Percentiles rank a stretch among this genome's conserved stretches.
Evolutionary conservation across 2,888 invertebrate species (phyloP).

Genomic region (Beris chalybata): DNA sequence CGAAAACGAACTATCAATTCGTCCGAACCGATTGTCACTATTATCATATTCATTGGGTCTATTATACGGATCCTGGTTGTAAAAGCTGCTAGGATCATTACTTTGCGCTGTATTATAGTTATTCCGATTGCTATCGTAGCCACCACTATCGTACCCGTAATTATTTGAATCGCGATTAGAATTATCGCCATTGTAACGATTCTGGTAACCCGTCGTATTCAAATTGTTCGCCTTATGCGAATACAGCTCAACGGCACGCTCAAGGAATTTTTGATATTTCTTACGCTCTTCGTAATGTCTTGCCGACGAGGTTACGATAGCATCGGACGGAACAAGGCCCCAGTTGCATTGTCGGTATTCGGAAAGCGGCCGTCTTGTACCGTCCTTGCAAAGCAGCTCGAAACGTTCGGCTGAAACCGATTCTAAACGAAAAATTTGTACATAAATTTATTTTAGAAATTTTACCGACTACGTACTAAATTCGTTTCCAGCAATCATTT

Average conservation of each 20-base stretch:
- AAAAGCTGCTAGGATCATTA: not conserved
- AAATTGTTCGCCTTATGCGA: constrained; percentile 45
- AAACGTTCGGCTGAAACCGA: constrained; percentile 69
- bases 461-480: constrained; percentile 57
- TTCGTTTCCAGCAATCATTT: constrained; percentile 67
- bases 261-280: constrained; percentile 68
- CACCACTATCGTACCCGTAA: constrained; percentile 41
- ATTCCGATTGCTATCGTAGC: constrained; percentile 27
- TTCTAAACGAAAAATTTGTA: constrained; percentile 56
- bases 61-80: constrained; percentile 47
- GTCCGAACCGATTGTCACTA: constrained; percentile 43
- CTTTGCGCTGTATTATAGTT: constrained; percentile 17
- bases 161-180: constrained; percentile 43
- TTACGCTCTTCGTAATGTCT: constrained; percentile 54
- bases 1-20: constrained; percentile 50
- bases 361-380: constrained; percentile 67
- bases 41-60: constrained; percentile 41
- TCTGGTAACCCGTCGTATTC: constrained; percentile 33
- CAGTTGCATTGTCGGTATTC: constrained; percentile 79
- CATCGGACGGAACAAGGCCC: constrained; percentile 83
- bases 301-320: constrained; percentile 84
- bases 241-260: constrained; percentile 64
- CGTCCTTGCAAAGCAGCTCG: constrained; percentile 81
- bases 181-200: constrained; percentile 38
- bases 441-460: constrained; percentile 17